These are phyloP conservation scores for Xylocopa sonorina DNA, from an alignment of 1,140 invertebrate genomes.

Conservation along the genomic window DNA sequence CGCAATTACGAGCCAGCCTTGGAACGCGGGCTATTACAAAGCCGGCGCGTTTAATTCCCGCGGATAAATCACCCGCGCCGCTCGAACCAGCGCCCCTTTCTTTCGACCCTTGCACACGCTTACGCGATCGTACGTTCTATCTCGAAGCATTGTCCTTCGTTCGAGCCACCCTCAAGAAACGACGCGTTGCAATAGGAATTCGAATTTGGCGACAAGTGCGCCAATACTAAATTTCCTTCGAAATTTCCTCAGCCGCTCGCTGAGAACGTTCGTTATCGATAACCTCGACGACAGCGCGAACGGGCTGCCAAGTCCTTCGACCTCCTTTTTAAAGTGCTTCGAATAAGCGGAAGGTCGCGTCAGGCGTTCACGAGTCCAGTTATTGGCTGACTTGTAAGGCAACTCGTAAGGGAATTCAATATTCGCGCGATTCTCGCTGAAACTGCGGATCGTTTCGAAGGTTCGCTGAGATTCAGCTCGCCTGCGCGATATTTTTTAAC, in stretches of 20 bases:
- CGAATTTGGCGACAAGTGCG: too few species aligned
- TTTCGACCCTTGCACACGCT: background rate
- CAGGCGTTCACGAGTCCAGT: background rate
- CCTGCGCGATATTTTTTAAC: background rate
- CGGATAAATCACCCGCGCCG: slow-evolving; percentile 50
- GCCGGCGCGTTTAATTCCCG: slow-evolving; percentile 49
- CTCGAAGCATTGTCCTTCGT: background rate
- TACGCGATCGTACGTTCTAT: background rate
- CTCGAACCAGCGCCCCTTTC: background rate
- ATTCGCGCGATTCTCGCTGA: slow-evolving; percentile 45
- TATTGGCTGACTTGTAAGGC: slow-evolving; percentile 33
- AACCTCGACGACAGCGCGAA: background rate
- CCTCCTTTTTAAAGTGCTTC: slow-evolving; percentile 6
- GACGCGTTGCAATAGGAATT: background rate
- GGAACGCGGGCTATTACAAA: slow-evolving; percentile 55
- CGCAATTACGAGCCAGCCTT: slow-evolving; percentile 55
- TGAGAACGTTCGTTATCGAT: background rate
- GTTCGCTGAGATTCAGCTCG: background rate
- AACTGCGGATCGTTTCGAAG: slow-evolving; percentile 47
- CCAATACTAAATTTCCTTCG: background rate
- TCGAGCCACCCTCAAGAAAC: too few species aligned
- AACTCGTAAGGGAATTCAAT: slow-evolving; percentile 60
- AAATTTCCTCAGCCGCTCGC: too few species aligned
- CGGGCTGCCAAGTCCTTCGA: background rate
- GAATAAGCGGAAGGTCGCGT: slow-evolving; percentile 14